Evolutionary conservation across 2,113 vertebrate species (phyloP), one percentile per base, ranked within the genome.

Genomic region (Ovis canadensis): DNA sequence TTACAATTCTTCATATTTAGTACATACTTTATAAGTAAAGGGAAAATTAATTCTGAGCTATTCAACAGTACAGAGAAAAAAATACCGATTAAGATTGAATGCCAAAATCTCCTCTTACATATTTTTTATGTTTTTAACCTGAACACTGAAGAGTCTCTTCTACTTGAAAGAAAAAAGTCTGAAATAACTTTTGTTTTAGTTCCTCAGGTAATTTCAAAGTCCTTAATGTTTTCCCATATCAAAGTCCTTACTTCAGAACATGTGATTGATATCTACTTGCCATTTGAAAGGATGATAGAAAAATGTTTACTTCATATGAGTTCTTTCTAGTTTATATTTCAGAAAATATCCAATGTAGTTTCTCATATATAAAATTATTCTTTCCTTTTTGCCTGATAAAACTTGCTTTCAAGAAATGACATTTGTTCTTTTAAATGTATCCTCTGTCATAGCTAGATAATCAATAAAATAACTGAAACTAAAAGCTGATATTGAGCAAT

Each of bases 401-500:
- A 92, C 33, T 81, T 91, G 43, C 12, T 62, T 84, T 91, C 12
- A 93, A 88, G 71, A 96, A 94, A 85, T 90, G 52, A 90, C 62
- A 97, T 48, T 33, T 93, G 40, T 2, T 96, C 11, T 97, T 55
- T 92, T 93, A 48, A 88, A 94, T 93, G 80, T 45, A 14, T 50
- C 31, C 52, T 95, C 33, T 84, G 48, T 85, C 12, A 83, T 31
- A 91, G 40, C 6, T 92, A 23, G 21, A 64, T 92, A 94, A 55
- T 93, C n/a, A 93, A 93, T 91, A 93, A 95, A 83, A 87, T 93
- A 96, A 92, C 0, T 57, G 27, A 97, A 91, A 95, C 60, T 93
- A 92, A 97, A 97, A 97, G 81, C 52, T 88, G 93, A 98, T 97
- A 96, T 29, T 57, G 16, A 94, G 85, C 40, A 86, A 95, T 29